Evolutionary conservation across 2,797 vertebrate species (phyloP).

Genomic region (Poliocrania exsul): DNA sequence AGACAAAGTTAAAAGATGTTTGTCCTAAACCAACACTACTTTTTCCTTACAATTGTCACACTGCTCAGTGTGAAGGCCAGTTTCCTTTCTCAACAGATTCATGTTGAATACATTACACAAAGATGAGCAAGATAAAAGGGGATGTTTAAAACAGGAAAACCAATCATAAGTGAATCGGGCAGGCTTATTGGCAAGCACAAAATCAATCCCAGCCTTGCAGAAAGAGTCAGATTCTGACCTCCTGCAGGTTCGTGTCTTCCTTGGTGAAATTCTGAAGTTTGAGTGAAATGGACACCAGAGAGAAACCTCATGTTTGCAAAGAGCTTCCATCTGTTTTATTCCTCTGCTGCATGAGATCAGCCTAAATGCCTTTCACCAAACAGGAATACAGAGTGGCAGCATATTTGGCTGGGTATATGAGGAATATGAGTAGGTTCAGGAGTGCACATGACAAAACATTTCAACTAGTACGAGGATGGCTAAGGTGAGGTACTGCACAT

Average conservation of each 20-base stretch:
- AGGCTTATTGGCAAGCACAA: not conserved
- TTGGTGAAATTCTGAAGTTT: not conserved
- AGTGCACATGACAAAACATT: not conserved
- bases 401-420: not conserved
- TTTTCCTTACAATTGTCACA: not conserved
- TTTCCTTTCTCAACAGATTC: not conserved
- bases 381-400: not conserved
- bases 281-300: not conserved
- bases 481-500: slow-evolving; percentile 20
- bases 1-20: not conserved
- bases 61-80: not conserved
- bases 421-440: not conserved
- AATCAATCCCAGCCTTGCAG: not conserved
- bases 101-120: not conserved
- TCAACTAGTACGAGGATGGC: not conserved
- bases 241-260: not conserved
- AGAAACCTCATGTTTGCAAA: not conserved
- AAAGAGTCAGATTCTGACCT: not conserved
- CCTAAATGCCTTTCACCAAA: not conserved
- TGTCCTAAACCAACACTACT: not conserved
- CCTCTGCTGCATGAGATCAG: not conserved
- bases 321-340: not conserved
- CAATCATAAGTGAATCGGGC: not conserved
- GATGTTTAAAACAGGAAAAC: slow-evolving; percentile 11
- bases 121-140: not conserved